phyloP scores from a whole-genome alignment of 2,113 vertebrate species.

The Atherinomorus stipes region DNA sequence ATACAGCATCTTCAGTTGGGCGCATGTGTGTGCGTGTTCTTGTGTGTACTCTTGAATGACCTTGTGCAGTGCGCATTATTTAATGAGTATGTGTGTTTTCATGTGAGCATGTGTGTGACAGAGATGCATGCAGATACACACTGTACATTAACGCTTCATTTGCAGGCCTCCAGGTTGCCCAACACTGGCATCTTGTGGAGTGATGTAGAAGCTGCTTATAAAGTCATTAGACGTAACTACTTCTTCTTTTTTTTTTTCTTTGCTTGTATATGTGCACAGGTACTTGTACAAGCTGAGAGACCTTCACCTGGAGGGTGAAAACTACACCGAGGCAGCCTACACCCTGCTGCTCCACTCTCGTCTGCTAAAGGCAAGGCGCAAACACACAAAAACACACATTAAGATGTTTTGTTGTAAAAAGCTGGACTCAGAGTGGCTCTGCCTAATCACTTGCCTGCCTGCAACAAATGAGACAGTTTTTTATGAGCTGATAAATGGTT shows the following conservation, averaged over 20 bases:
- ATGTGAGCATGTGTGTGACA: conserved; percentile 11
- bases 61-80: neutral
- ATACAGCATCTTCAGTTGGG: neutral
- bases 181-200: conserved; percentile 79
- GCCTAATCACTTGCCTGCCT: conserved; percentile 38
- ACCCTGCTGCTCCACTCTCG: conserved; percentile 94
- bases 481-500: conserved; percentile 60
- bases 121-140: neutral
- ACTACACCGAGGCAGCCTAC: conserved; percentile 96
- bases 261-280: conserved; percentile 71
- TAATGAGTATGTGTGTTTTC: neutral
- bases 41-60: conserved; percentile 22
- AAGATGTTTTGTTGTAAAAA: conserved; percentile 18
- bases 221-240: neutral
- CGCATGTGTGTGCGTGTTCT: conserved; percentile 4
- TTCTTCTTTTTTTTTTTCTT: too few relatives aligned
- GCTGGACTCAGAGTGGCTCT: neutral
- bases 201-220: conserved; percentile 19
- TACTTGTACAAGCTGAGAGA: conserved; percentile 97
- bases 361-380: conserved; percentile 89
- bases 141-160: conserved; percentile 7
- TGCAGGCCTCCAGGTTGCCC: conserved; percentile 32
- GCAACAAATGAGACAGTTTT: conserved; percentile 17
- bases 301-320: conserved; percentile 96
- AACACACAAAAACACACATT: conserved; percentile 26